Conservation (phyloP, 2,888 invertebrate genomes). For the Mimumesa dahlbomi region DNA sequence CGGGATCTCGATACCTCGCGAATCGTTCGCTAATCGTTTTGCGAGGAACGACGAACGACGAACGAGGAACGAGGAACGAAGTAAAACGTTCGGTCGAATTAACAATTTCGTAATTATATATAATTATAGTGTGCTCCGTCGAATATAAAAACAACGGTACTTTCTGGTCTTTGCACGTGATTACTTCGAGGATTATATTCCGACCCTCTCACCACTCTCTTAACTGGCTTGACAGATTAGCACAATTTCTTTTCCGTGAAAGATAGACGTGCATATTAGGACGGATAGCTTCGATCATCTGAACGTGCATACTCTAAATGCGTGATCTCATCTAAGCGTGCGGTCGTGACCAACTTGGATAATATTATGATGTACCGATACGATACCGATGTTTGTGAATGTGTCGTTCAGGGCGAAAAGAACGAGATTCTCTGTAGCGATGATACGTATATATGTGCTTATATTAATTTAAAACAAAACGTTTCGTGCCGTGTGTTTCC, state of each 20-base stretch:
- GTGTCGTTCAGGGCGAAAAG: conserved; percentile 53
- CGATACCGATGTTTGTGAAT: conserved; percentile 61
- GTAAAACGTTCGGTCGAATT: conserved; percentile 9
- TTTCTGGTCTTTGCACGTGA: conserved; percentile 27
- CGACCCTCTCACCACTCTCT: conserved; percentile 42
- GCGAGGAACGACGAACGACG: too few relatives aligned
- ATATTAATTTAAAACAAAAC: conserved; percentile 73
- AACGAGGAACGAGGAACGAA: conserved; percentile 5
- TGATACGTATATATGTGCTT: conserved; percentile 73
- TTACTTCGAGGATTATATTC: conserved; percentile 16
- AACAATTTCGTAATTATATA: conserved; percentile 6
- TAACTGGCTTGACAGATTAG: conserved; percentile 55
- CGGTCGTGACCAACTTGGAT: conserved; percentile 35
- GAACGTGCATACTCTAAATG: conserved; percentile 49
- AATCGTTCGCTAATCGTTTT: too few relatives aligned
- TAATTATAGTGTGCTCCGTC: conserved; percentile 21
- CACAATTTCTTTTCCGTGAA: conserved; percentile 58
- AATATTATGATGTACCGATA: conserved; percentile 7
- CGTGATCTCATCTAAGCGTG: conserved; percentile 52
- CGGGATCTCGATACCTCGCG: conserved; percentile 2
- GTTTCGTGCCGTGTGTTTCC: conserved; percentile 73
- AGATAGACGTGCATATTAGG: conserved; percentile 50
- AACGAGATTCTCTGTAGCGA: conserved; percentile 55
- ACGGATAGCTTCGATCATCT: conserved; percentile 68
- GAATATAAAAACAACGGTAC: neutral